These are phyloP conservation scores for Medauroidea extradentata DNA, from an alignment of 1,140 invertebrate genomes.

Conservation along the genomic window DNA sequence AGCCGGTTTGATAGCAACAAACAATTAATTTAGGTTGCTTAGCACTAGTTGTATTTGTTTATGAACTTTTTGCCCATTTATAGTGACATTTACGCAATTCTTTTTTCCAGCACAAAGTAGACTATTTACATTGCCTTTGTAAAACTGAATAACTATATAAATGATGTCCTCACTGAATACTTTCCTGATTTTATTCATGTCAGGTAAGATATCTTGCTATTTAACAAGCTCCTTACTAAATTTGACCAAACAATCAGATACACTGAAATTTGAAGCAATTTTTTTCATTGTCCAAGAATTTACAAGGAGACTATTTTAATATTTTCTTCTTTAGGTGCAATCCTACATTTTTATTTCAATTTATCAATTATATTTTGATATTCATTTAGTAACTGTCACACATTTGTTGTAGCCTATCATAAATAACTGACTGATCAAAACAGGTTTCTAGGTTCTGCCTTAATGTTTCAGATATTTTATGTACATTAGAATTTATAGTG, in stretches of 20 bases:
- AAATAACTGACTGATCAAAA: neutral
- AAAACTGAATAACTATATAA: neutral
- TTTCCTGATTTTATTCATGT: neutral
- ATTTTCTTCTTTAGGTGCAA: conserved; percentile 12
- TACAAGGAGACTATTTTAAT: conserved; percentile 14
- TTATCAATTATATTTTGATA: conserved; percentile 8
- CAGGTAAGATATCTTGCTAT: conserved; percentile 9
- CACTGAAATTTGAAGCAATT: conserved; percentile 6
- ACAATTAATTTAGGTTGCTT: conserved; percentile 10
- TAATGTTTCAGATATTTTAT: neutral
- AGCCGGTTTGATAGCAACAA: conserved; percentile 5
- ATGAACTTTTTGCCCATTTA: neutral
- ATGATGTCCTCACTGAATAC: conserved; percentile 2
- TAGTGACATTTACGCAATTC: too few species aligned
- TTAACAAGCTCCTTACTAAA: conserved; percentile 4
- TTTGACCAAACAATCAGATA: conserved; percentile 9
- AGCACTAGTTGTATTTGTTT: conserved; percentile 11
- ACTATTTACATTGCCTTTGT: too few species aligned
- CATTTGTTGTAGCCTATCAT: too few species aligned
- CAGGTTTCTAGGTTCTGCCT: conserved; percentile 2
- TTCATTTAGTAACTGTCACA: too few species aligned
- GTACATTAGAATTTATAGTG: conserved; percentile 1
- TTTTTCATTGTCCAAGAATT: neutral
- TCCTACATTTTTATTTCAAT: conserved; percentile 2
- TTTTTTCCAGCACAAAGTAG: too few species aligned